Evolutionary conservation across 1,140 invertebrate genomes (phyloP).

Genomic region (Chrysoperla carnea): DNA sequence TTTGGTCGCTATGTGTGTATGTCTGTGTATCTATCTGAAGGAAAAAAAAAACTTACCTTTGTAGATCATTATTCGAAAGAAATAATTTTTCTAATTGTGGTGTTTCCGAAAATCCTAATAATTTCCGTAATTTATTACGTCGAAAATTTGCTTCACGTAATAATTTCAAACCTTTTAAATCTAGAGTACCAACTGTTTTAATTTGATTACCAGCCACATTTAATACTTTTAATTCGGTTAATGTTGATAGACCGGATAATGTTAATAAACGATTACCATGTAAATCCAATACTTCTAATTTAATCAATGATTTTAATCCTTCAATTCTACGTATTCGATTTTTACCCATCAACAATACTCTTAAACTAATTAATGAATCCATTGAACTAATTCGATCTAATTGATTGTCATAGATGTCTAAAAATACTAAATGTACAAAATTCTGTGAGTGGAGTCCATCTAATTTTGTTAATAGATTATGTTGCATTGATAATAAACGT

Average conservation of each 20-base stretch:
- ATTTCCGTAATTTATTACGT: constrained; percentile 61
- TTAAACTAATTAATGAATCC: constrained; percentile 51
- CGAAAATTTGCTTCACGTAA: constrained; percentile 75
- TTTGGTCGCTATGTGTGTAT: too few species aligned
- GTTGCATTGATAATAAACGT: constrained; percentile 71
- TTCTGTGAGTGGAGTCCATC: constrained; percentile 36
- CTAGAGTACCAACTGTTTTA: constrained; percentile 46
- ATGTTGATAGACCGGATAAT: constrained; percentile 36
- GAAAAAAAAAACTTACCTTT: constrained; percentile 40
- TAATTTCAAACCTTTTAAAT: constrained; percentile 55
- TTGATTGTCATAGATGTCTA: constrained; percentile 89
- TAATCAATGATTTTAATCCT: constrained; percentile 47
- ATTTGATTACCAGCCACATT: constrained; percentile 85
- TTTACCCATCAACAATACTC: constrained; percentile 78
- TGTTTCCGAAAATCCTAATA: constrained; percentile 63
- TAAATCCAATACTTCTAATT: constrained; percentile 76
- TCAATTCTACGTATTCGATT: constrained; percentile 66
- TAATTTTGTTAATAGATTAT: constrained; percentile 71
- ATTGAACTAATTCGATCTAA: constrained; percentile 68
- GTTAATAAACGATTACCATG: constrained; percentile 74
- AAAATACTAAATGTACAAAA: constrained; percentile 66
- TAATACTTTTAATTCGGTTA: constrained; percentile 62
- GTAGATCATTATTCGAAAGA: constrained; percentile 72
- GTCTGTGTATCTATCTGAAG: too few species aligned
- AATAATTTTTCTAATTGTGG: constrained; percentile 67